These are phyloP conservation scores for Danionella cerebrum DNA, from an alignment of 2,113 vertebrate species.

Conservation along the genomic window DNA sequence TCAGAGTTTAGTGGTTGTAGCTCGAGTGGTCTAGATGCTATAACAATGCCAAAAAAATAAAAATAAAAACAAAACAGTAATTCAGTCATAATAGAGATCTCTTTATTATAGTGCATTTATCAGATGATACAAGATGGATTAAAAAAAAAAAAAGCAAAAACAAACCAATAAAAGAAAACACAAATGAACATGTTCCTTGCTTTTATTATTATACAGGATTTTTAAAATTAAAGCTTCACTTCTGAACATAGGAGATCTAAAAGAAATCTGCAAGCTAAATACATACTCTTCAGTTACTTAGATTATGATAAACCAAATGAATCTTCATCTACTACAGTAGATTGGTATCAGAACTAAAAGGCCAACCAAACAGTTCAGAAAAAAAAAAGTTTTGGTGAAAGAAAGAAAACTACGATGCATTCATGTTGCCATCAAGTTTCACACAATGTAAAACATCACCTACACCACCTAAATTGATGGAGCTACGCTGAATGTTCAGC, in stretches of 20 bases:
- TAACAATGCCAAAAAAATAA: neutral
- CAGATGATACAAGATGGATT: slow-evolving; percentile 63
- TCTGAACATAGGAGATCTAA: slow-evolving; percentile 49
- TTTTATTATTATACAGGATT: slow-evolving; percentile 46
- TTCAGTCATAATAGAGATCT: slow-evolving; percentile 60
- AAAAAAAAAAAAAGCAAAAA: slow-evolving; percentile 42
- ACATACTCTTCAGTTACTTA: slow-evolving; percentile 50
- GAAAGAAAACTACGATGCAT: slow-evolving; percentile 12
- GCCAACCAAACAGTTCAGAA: neutral
- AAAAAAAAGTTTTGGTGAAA: slow-evolving; percentile 29
- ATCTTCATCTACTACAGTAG: slow-evolving; percentile 39
- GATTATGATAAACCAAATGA: slow-evolving; percentile 33
- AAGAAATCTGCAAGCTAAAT: slow-evolving; percentile 49
- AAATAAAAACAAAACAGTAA: neutral
- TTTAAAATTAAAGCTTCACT: slow-evolving; percentile 61
- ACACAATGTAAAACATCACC: slow-evolving; percentile 27
- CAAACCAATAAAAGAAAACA: slow-evolving; percentile 37
- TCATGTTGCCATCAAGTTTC: slow-evolving; percentile 36
- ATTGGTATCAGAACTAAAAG: slow-evolving; percentile 36
- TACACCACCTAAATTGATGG: no score
- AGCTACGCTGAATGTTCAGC: no score
- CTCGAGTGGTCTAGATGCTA: no score
- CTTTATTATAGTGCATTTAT: slow-evolving; percentile 73
- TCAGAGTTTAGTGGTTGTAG: no score
- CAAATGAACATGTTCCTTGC: slow-evolving; percentile 46